phyloP scores from a whole-genome alignment of 1,140 invertebrate genomes.

The Eupeodes corollae region DNA sequence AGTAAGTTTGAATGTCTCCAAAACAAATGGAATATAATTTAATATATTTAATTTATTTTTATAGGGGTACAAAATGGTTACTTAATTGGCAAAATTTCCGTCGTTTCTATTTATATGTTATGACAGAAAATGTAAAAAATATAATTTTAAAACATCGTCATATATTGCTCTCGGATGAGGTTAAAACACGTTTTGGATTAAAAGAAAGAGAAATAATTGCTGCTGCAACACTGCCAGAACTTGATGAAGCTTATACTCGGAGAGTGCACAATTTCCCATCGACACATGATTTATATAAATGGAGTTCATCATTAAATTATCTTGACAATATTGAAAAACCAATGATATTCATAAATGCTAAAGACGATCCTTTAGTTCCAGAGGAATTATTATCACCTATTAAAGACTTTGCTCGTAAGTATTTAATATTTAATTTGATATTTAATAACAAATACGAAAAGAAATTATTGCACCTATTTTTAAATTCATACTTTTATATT shows the following conservation, averaged over 20 bases:
- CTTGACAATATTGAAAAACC: slow-evolving; percentile 65
- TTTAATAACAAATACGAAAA: background rate
- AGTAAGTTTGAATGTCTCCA: slow-evolving; percentile 47
- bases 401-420: slow-evolving; percentile 61
- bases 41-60: background rate
- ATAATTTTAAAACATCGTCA: slow-evolving; percentile 70
- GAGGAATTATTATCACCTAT: slow-evolving; percentile 57
- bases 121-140: slow-evolving; percentile 82
- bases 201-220: slow-evolving; percentile 71
- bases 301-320: slow-evolving; percentile 69
- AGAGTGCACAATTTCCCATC: slow-evolving; percentile 64
- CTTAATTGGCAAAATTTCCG: slow-evolving; percentile 79
- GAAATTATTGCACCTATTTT: no score
- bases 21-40: background rate
- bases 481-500: no score
- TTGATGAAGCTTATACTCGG: slow-evolving; percentile 81
- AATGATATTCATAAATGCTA: slow-evolving; percentile 79
- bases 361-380: slow-evolving; percentile 81
- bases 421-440: background rate
- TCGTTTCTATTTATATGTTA: slow-evolving; percentile 79
- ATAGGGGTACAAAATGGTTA: slow-evolving; percentile 63
- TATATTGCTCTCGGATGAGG: slow-evolving; percentile 61
- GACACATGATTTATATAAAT: slow-evolving; percentile 67
- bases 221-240: slow-evolving; percentile 70
- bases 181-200: slow-evolving; percentile 54